phyloP scores from a whole-genome alignment of 2,797 vertebrate species.

The Hydrocynus forskahlii region DNA sequence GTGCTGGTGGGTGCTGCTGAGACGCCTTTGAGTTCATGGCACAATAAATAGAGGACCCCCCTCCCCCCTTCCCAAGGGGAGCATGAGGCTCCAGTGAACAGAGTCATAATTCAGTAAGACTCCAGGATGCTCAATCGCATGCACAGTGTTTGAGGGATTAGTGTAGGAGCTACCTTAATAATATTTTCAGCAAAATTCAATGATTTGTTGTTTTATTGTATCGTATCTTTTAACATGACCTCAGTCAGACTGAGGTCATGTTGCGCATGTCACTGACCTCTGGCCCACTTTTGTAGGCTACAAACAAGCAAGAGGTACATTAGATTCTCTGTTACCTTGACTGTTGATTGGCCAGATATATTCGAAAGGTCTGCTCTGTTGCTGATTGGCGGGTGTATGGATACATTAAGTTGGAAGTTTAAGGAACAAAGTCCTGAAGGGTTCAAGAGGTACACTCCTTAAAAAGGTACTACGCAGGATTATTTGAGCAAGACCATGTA shows the following conservation, averaged over 20 bases:
- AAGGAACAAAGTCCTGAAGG: conserved; percentile 11
- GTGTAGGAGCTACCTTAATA: background rate
- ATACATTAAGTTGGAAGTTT: background rate
- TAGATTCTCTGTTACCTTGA: conserved; percentile 30
- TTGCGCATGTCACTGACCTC: conserved; percentile 84
- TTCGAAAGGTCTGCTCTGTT: conserved; percentile 20
- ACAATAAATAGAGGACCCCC: conserved; percentile 30
- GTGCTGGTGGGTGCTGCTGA: conserved; percentile 15
- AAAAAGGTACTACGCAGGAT: too few species aligned
- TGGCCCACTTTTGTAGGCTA: conserved; percentile 76
- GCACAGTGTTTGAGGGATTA: background rate
- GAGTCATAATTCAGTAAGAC: conserved; percentile 37
- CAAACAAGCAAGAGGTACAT: conserved; percentile 69
- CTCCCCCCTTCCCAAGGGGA: conserved; percentile 1
- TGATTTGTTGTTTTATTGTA: background rate
- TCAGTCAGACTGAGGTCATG: conserved; percentile 54
- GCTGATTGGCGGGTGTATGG: conserved; percentile 1
- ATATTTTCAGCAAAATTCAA: background rate
- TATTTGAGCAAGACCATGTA: too few species aligned
- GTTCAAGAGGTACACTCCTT: too few species aligned
- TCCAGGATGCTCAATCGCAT: background rate
- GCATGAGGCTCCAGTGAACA: conserved; percentile 31
- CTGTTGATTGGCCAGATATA: conserved; percentile 8
- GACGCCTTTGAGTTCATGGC: conserved; percentile 28
- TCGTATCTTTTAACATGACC: background rate